Conservation (phyloP, 2,113 vertebrate species). For the Euleptes europaea region DNA sequence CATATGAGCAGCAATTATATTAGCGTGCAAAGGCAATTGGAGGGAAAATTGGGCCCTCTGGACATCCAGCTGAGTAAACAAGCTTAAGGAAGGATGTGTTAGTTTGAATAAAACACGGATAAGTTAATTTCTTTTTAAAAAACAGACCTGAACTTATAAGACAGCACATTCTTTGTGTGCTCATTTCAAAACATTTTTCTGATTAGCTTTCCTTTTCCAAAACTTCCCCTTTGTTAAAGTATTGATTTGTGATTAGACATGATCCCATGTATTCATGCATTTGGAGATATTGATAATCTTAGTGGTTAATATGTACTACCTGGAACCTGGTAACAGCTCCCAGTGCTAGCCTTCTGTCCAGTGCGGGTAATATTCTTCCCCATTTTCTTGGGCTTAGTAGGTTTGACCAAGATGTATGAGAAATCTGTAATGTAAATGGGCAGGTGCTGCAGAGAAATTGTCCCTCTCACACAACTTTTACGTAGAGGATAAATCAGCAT, state of each 20-base stretch:
- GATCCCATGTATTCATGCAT: not conserved
- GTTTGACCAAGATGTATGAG: not conserved
- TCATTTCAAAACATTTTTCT: constrained; percentile 57
- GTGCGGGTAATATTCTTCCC: too few relatives aligned
- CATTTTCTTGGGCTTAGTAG: not conserved
- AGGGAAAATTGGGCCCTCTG: constrained; percentile 70
- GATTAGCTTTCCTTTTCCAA: constrained; percentile 42
- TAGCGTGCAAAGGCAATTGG: constrained; percentile 68
- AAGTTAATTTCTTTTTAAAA: constrained; percentile 42
- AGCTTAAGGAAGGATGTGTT: constrained; percentile 61
- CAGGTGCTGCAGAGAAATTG: not conserved
- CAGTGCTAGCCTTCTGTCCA: not conserved
- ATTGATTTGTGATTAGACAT: constrained; percentile 33
- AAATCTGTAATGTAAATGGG: not conserved
- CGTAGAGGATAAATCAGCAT: not conserved
- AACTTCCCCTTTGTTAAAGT: constrained; percentile 34
- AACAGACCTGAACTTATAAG: constrained; percentile 34
- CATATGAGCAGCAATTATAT: constrained; percentile 61
- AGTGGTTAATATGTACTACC: not conserved
- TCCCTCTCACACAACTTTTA: not conserved
- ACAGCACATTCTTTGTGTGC: constrained; percentile 60
- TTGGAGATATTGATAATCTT: not conserved
- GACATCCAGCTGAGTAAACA: constrained; percentile 79
- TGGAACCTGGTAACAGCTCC: not conserved
- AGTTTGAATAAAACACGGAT: constrained; percentile 46